Conservation (phyloP, 1,140 invertebrate genomes). For the Apis florea region DNA sequence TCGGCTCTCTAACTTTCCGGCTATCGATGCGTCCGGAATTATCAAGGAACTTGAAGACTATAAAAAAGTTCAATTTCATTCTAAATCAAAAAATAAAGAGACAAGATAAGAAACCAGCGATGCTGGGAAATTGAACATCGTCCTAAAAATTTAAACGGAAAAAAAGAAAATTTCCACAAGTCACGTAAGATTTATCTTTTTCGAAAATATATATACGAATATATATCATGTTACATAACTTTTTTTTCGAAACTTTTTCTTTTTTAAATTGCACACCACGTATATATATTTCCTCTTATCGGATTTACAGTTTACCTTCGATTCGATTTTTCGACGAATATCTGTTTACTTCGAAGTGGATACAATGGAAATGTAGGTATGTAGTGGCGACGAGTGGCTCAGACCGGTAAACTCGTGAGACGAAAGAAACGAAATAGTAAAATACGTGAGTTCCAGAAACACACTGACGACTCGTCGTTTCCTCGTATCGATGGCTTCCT, state of each 20-base stretch:
- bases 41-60: background rate
- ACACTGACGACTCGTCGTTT: slow-evolving; percentile 69
- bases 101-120: too few species aligned
- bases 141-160: too few species aligned
- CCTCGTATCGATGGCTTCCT: slow-evolving; percentile 66
- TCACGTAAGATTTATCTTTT: too few species aligned
- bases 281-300: too few species aligned
- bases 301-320: background rate
- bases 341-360: background rate
- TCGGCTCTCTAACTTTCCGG: slow-evolving; percentile 19
- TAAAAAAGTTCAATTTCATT: too few species aligned
- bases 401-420: slow-evolving; percentile 30
- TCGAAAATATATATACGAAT: too few species aligned
- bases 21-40: background rate
- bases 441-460: slow-evolving; percentile 73
- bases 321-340: background rate
- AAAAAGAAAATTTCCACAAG: too few species aligned
- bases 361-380: background rate
- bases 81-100: too few species aligned
- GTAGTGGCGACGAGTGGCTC: slow-evolving; percentile 5
- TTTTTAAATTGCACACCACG: too few species aligned
- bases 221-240: too few species aligned
- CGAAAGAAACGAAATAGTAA: slow-evolving; percentile 60
- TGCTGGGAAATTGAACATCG: too few species aligned
- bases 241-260: too few species aligned